These are phyloP conservation scores for Diploptera punctata DNA, from an alignment of 2,888 invertebrate species.

Conservation along the genomic window DNA sequence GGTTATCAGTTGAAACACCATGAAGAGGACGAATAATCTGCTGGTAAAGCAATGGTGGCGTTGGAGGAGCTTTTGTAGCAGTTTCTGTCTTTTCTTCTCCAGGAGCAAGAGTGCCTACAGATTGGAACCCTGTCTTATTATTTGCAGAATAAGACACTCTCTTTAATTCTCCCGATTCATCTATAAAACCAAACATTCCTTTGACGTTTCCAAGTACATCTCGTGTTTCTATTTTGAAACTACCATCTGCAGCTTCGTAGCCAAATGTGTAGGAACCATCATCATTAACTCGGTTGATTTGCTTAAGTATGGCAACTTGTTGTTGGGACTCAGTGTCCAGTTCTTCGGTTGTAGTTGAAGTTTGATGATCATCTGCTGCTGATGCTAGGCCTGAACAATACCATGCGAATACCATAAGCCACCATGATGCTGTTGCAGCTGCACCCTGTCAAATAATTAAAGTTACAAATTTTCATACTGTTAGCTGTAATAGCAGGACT, in stretches of 20 bases:
- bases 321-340: constrained; percentile 69
- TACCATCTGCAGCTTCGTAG: constrained; percentile 85
- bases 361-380: neutral
- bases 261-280: constrained; percentile 87
- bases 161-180: constrained; percentile 78
- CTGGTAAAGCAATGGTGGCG: constrained; percentile 37
- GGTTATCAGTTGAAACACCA: neutral
- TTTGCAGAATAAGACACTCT: constrained; percentile 75
- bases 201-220: constrained; percentile 72
- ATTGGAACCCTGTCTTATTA: constrained; percentile 54
- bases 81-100: constrained; percentile 4
- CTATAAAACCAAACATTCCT: constrained; percentile 83
- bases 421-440: neutral
- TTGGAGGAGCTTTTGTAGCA: constrained; percentile 14
- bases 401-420: constrained; percentile 1
- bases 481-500: too few relatives aligned
- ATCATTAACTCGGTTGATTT: constrained; percentile 81
- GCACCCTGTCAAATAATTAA: neutral
- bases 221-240: constrained; percentile 83
- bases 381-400: neutral
- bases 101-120: constrained; percentile 25
- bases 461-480: too few relatives aligned
- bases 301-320: constrained; percentile 80
- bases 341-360: neutral
- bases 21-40: constrained; percentile 32